phyloP scores from a whole-genome alignment of 2,113 vertebrate species.

The Gymnobelideus leadbeateri region DNA sequence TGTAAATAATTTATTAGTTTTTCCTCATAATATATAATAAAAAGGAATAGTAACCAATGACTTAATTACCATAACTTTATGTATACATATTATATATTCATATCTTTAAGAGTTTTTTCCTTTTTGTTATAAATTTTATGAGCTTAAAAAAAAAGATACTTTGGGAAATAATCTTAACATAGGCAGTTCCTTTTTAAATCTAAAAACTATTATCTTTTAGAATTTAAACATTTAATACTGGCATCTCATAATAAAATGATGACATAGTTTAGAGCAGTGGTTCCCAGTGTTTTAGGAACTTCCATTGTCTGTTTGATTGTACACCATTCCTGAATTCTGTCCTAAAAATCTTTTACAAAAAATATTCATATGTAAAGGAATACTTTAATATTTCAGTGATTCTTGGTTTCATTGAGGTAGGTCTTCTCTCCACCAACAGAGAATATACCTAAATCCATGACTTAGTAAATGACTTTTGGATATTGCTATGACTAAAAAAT shows the following conservation, averaged over 20 bases:
- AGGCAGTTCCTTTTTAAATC: background rate
- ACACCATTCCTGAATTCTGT: background rate
- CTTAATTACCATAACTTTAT: background rate
- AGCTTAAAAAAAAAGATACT: rapidly evolving
- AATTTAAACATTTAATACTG: rapidly evolving
- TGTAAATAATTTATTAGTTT: background rate
- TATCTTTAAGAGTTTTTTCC: background rate
- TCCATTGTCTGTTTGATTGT: background rate
- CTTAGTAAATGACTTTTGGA: background rate
- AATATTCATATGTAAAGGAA: background rate
- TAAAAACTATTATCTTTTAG: background rate
- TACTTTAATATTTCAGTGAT: background rate
- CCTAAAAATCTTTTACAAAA: background rate
- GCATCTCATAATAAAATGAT: background rate
- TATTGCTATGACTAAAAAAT: background rate
- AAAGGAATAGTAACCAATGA: background rate
- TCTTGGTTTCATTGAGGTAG: background rate
- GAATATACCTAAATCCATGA: background rate
- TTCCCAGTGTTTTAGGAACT: background rate
- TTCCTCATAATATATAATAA: slow-evolving; percentile 14
- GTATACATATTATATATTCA: background rate
- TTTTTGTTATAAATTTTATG: background rate
- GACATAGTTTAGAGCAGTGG: too few species aligned
- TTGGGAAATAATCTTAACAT: background rate
- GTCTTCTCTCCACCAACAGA: background rate